Base-by-base conservation (phyloP, 1,140 invertebrate species). In the Triops longicaudatus region DNA sequence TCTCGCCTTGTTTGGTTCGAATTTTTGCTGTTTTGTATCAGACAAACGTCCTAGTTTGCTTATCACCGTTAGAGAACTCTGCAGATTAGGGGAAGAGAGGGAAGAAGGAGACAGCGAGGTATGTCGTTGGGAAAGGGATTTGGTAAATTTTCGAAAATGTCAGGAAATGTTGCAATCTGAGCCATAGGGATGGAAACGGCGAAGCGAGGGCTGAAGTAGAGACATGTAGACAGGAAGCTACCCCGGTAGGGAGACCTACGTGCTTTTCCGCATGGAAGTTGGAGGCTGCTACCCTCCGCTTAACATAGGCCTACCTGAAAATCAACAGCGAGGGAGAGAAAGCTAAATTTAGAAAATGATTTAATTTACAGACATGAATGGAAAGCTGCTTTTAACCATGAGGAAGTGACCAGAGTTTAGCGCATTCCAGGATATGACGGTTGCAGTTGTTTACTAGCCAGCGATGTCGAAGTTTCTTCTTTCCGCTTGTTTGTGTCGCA, bases 91-190 rank as follows among this genome's bases (percentile, higher is more conserved):
- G 50, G 2, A 17, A 63, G 50, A 17, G 50, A 63, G 50, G 22
- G 50, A n/a, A 17, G 50, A 63, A 17, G 22, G 50, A 63, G 50
- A 63, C 50, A 5, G 14, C 10, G 50, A 63, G 50, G 22, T 22
- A 22, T 63, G 50, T 14, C 14, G 50, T 63, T 17, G 50, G 50
- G 7, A 63, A 63, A 63, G 7, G 50, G 50, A 22, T n/a, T 9
- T 63, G 10, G 50, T 22, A 9, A 63, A 63, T 63, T 1, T 63
- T 63, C 17, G 14, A 63, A 63, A 63, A 63, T 63, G 50, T 63
- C 50, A 63, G 50, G 50, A 63, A 63, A 63, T 63, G 50, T 63
- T 63, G 50, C 50, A 63, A 63, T 63, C 17, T 14, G 50, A 63
- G 50, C 50, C 50, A 17, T 17, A 12, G 50, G 50, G 50, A 22